Evolutionary conservation across 2,888 invertebrate species (phyloP).

Genomic region (Mythimna impura): DNA sequence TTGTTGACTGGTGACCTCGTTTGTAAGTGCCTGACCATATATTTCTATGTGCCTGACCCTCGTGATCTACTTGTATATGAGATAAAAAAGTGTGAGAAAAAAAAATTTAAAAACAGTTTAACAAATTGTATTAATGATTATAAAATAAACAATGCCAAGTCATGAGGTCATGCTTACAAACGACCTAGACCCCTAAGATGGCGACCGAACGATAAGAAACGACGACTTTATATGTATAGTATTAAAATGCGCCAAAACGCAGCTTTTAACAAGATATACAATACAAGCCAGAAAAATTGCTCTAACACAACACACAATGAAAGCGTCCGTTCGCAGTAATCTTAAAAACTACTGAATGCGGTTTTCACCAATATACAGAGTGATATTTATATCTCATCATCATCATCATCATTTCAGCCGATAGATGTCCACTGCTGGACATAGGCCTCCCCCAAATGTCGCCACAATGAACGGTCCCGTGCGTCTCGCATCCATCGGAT

Average conservation of each 20-base stretch:
- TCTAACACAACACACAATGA: no score
- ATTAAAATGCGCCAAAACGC: background rate
- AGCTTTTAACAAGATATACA: no score
- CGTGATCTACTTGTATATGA: background rate
- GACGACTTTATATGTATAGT: background rate
- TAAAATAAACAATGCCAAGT: conserved; percentile 15
- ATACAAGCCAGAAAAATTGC: no score
- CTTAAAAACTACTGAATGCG: no score
- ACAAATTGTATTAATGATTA: background rate
- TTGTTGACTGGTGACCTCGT: conserved; percentile 35
- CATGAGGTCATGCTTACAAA: conserved; percentile 15
- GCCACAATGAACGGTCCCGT: no score
- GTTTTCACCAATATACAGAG: no score
- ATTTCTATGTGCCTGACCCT: conserved; percentile 38
- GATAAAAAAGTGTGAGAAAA: conserved; percentile 30
- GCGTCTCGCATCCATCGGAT: no score
- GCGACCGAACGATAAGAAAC: conserved; percentile 9
- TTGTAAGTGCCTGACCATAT: conserved; percentile 39
- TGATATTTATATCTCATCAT: no score
- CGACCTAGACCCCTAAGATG: conserved; percentile 17
- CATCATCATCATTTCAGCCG: no score
- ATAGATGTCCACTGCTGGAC: no score
- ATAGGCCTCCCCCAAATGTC: no score
- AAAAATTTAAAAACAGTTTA: conserved; percentile 7
- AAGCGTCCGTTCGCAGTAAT: no score